Evolutionary conservation across 2,888 invertebrate genomes (phyloP), one percentile per base, ranked within the genome.

Genomic region (Axea sp.): DNA sequence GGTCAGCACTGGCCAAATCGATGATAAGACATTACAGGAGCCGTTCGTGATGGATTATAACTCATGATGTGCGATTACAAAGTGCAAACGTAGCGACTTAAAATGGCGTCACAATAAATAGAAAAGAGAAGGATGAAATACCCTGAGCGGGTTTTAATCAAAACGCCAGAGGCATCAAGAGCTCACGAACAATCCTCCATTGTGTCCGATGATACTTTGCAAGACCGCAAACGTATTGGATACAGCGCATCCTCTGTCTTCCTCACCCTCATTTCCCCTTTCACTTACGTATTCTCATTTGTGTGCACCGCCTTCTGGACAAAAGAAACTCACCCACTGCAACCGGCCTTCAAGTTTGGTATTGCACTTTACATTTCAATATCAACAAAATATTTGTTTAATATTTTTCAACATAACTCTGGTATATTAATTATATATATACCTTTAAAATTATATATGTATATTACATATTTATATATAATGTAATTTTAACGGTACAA

Each of bases 91-190:
- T 31, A 22, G 68, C 64, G 53, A 64, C 64, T 57, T 64, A 49
- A 75, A 73, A 37, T 64, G 67, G 64, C 57, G 51, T 47, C 22
- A 62, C 51, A 43, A 60, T 73, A 73, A 68, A 55, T 72, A 33
- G 64, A 74, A 64, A 60, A 57, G 41, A 41, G 69, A 67, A 59
- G 73, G 71, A 73, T 47, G 73, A 62, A 77, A 74, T 65, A 62
- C 30, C 26, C 26, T 7, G 60, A 49, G 55, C 65, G 60, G 37
- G 65, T 77, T 84, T 84, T 83, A 81, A 84, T 84, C 83, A 83
- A 82, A 82, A 75, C 78, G 72, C 76, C 72, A 33, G 73, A 53
- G 72, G 74, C 59, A 59, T 75, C 71, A 43, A 49, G 68, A 72
- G 76, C 51, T 55, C 72, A 65, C 57, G 76, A 78, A 84, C 80